phyloP scores from a whole-genome alignment of 2,113 vertebrate species.

The Cyanocitta stelleri region DNA sequence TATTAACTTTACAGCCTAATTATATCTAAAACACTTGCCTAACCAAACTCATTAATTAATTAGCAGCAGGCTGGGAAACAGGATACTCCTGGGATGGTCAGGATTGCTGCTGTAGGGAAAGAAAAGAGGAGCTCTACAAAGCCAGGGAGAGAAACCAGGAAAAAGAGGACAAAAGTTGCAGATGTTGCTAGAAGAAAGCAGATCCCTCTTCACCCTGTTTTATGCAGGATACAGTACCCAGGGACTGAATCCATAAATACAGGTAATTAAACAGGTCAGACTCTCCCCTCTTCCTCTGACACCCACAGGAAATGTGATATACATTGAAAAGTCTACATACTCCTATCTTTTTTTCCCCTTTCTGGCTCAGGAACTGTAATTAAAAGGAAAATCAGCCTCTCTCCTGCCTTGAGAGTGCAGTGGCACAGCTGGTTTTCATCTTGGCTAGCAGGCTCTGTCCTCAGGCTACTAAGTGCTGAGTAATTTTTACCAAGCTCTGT shows the following conservation, averaged over 20 bases:
- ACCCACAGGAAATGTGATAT: constrained; percentile 5
- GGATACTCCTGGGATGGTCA: background rate
- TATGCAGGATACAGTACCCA: background rate
- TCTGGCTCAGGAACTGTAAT: constrained; percentile 37
- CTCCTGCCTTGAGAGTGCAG: background rate
- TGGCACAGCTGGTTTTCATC: constrained; percentile 61
- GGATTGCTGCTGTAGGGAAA: background rate
- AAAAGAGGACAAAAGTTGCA: background rate
- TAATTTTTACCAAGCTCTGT: constrained; percentile 57
- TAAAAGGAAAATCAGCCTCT: constrained; percentile 24
- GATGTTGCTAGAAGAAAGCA: background rate
- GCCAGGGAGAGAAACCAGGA: background rate
- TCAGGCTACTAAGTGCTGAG: constrained; percentile 59
- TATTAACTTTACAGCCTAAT: constrained; percentile 25
- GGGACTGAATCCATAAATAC: background rate
- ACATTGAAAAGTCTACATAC: background rate
- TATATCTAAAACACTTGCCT: constrained; percentile 6
- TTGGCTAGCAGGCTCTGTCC: constrained; percentile 50
- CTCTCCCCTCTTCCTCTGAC: background rate
- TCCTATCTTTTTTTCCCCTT: background rate
- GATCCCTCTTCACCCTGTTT: background rate
- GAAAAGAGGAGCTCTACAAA: background rate
- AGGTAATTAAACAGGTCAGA: constrained; percentile 20
- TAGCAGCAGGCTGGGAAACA: background rate
- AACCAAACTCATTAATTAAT: constrained; percentile 38